Evolutionary conservation across 1,140 invertebrate genomes (phyloP), one percentile per base, ranked within the genome.

Genomic region (Brachionus koreanus): DNA sequence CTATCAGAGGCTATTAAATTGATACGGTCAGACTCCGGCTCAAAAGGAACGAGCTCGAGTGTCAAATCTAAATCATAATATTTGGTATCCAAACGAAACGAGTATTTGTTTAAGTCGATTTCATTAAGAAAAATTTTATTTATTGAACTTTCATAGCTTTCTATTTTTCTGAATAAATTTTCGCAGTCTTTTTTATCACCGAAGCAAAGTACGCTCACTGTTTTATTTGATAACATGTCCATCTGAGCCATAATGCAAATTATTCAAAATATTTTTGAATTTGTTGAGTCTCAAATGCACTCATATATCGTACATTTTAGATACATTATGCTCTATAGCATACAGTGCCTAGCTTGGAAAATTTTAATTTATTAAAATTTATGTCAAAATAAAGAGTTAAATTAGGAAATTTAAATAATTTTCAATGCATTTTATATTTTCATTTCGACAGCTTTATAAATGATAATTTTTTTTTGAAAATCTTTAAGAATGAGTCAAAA

Each of bases 401-500:
- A 69, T 43, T 43, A 69, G 33, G 35, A 69, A 69, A 37, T 39
- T 39, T 43, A 33, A 69, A 63, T 25, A 69, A n/a, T 39, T 37
- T 39, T 37, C 19, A n/a, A 37, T 33, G 35, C 67, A 69, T 69
- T 33, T 69, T 43, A 37, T 43, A 77, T 61, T 37, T 29, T 61
- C 37, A 37, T 77, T 61, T 35, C 39, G 16, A 46, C 19, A 49
- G 16, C 33, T 69, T 69, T n/a, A 19, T 19, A 39, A 69, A 69
- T 37, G 63, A 69, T 37, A 69, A 69, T 42, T 69, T 39, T 39
- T 39, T 69, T 69, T 69, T 69, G 0, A 49, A 61, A 49, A 16
- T 49, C n/a, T 49, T 37, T 39, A 23, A 79, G 12, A 19, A 79
- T 79, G 76, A 65, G 35, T 42, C 76, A 65, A 79, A 79, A 79